Evolutionary conservation across 2,113 vertebrate species (phyloP).

Genomic region (Canis aureus): DNA sequence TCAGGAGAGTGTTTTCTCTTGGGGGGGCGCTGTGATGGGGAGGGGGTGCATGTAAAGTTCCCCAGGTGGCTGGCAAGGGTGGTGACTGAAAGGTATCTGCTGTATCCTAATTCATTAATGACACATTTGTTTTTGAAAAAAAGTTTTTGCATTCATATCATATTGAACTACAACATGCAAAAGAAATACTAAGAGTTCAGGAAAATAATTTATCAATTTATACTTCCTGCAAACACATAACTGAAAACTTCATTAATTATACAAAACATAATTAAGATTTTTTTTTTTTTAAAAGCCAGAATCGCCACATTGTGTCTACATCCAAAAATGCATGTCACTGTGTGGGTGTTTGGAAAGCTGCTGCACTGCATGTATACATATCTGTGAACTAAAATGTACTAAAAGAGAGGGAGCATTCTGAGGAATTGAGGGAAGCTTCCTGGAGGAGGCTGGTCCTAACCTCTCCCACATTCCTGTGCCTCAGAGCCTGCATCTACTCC

Average conservation of each 20-base stretch:
- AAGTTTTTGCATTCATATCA: background rate
- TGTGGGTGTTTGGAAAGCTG: background rate
- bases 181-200: background rate
- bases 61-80: background rate
- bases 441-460: background rate
- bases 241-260: slow-evolving; percentile 9
- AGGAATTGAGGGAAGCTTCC: background rate
- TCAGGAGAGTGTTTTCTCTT: background rate
- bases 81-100: background rate
- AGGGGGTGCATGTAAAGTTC: no score
- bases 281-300: background rate
- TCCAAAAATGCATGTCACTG: background rate
- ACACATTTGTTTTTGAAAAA: background rate
- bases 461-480: background rate
- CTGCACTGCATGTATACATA: accelerated
- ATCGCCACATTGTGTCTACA: background rate
- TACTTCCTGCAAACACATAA: background rate
- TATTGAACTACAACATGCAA: background rate
- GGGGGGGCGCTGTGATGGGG: background rate
- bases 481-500: background rate
- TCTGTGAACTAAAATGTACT: background rate
- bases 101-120: background rate
- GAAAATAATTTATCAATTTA: slow-evolving; percentile 31
- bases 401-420: background rate
- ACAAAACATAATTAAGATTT: background rate